phyloP scores from a whole-genome alignment of 2,797 vertebrate species.

The Hydrolagus colliei region DNA sequence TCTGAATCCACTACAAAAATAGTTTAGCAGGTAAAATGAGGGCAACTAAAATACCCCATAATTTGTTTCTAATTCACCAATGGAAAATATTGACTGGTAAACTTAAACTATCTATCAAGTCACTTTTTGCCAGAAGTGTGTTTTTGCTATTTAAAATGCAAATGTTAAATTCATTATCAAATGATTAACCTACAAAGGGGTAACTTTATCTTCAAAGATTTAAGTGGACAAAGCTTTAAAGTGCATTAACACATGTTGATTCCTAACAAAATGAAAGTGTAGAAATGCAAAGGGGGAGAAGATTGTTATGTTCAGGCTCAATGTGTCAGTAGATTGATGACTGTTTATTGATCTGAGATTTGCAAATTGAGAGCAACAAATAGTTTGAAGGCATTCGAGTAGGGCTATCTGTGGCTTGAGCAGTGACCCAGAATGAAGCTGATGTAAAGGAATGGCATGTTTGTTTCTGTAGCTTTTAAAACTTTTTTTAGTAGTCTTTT shows the following conservation, averaged over 20 bases:
- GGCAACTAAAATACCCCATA: too few relatives aligned
- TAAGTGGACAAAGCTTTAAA: conserved; percentile 9
- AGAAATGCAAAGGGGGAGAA: background rate
- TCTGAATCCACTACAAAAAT: too few relatives aligned
- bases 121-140: background rate
- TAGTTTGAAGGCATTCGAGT: background rate
- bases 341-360: conserved; percentile 31
- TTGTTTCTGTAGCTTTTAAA: background rate
- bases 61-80: too few relatives aligned
- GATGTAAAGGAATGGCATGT: background rate
- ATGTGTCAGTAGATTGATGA: conserved; percentile 21
- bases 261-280: conserved; percentile 13
- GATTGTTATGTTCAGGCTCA: background rate
- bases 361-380: conserved; percentile 25
- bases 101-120: background rate
- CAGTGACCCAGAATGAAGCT: conserved; percentile 20
- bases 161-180: background rate
- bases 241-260: background rate
- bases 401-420: conserved; percentile 3
- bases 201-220: background rate
- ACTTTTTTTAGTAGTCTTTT: background rate
- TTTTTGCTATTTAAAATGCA: background rate
- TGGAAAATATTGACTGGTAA: too few relatives aligned
- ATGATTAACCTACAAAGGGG: background rate
- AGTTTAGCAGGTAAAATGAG: too few relatives aligned